Evolutionary conservation across 1,140 invertebrate species (phyloP).

Genomic region (Zaprionus lachaisei): DNA sequence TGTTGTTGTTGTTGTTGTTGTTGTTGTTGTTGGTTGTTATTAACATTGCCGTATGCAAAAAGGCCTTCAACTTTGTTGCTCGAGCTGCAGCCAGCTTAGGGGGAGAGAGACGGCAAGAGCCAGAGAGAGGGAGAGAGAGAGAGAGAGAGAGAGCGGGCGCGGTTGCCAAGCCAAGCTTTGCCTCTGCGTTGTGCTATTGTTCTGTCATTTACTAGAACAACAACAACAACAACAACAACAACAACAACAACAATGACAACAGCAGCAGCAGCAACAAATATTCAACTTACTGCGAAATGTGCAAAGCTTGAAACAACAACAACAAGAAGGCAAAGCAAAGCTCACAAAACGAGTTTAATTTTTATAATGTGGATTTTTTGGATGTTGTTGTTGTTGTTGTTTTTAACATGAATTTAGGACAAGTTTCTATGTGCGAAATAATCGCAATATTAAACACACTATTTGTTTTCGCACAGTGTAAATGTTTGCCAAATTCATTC

Average conservation of each 20-base stretch:
- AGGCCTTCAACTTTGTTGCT: constrained; percentile 68
- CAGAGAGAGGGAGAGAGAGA: constrained; percentile 12
- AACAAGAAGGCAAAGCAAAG: constrained; percentile 24
- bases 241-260: constrained; percentile 20
- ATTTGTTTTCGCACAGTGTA: constrained; percentile 15
- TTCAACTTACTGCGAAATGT: constrained; percentile 14
- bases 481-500: constrained; percentile 35
- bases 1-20: constrained; percentile 30
- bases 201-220: constrained; percentile 44
- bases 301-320: constrained; percentile 30
- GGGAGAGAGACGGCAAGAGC: not conserved
- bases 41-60: constrained; percentile 65
- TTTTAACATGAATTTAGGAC: constrained; percentile 43
- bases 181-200: constrained; percentile 31
- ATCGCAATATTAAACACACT: constrained; percentile 11
- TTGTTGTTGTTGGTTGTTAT: constrained; percentile 32
- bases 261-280: constrained; percentile 7
- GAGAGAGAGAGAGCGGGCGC: constrained; percentile 9
- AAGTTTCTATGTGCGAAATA: constrained; percentile 39
- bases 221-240: constrained; percentile 19
- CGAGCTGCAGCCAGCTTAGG: constrained; percentile 17
- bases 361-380: constrained; percentile 10
- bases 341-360: constrained; percentile 47
- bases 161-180: constrained; percentile 16
- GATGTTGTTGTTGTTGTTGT: constrained; percentile 9